phyloP scores from a whole-genome alignment of 2,888 invertebrate species.

The Itoplectis maculator region DNA sequence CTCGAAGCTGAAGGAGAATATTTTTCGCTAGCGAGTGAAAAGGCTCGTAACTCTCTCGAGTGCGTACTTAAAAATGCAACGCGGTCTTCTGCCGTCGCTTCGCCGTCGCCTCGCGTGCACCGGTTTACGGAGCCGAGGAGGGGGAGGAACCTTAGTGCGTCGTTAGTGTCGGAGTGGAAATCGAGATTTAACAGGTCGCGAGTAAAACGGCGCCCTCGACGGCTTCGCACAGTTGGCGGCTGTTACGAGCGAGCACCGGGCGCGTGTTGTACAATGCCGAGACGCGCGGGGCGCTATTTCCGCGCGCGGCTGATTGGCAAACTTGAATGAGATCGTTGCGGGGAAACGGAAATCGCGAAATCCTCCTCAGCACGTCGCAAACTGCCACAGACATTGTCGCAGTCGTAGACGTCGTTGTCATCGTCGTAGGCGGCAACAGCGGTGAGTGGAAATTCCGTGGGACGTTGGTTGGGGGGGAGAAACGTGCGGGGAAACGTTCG shows the following conservation, averaged over 20 bases:
- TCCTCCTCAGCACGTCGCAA: not conserved
- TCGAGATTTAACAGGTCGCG: conserved; percentile 35
- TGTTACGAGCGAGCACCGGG: conserved; percentile 4
- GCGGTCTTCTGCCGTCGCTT: not conserved
- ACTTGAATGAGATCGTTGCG: conserved; percentile 24
- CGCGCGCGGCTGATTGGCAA: conserved; percentile 53
- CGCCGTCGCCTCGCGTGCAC: not conserved
- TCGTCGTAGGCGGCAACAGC: not conserved
- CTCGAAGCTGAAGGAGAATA: not conserved
- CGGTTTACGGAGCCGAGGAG: not conserved
- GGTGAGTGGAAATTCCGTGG: conserved; percentile 45
- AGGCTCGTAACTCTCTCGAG: conserved; percentile 23
- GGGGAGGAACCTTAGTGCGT: conserved; percentile 33
- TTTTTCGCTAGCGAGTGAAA: conserved; percentile 6
- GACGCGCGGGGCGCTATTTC: conserved; percentile 42
- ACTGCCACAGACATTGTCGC: conserved; percentile 4
- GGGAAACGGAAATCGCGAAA: conserved; percentile 44
- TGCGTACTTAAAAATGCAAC: conserved; percentile 25
- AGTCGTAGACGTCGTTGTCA: conserved; percentile 11
- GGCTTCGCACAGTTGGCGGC: not conserved
- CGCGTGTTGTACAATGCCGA: conserved; percentile 2
- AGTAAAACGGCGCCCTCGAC: conserved; percentile 13
- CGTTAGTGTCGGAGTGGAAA: conserved; percentile 41
- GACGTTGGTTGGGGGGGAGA: not conserved
- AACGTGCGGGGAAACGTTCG: not conserved